phyloP scores from a whole-genome alignment of 2,888 invertebrate genomes.

The Villa cingulata region DNA sequence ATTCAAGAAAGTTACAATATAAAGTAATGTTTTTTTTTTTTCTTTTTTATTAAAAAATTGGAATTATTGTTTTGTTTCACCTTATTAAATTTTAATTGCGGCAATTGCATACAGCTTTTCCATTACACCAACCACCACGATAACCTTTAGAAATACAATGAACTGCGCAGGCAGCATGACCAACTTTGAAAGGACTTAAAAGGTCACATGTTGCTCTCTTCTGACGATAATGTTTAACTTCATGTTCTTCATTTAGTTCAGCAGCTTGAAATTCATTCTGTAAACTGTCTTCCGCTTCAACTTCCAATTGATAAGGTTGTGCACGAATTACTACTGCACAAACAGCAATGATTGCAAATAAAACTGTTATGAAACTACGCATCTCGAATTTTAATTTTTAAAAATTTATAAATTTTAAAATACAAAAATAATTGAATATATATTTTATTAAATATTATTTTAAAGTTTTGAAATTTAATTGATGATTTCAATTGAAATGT shows the following conservation, averaged over 20 bases:
- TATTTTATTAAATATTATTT: too few relatives aligned
- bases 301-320: neutral
- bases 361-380: neutral
- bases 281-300: neutral
- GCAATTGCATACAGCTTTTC: conserved; percentile 24
- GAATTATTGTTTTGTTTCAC: neutral
- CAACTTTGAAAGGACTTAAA: conserved; percentile 18
- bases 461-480: too few relatives aligned
- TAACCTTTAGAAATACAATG: conserved; percentile 23
- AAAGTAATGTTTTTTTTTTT: too few relatives aligned
- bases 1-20: too few relatives aligned
- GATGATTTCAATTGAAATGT: too few relatives aligned
- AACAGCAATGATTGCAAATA: neutral
- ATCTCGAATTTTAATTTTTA: too few relatives aligned
- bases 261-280: neutral
- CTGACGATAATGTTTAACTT: conserved; percentile 14
- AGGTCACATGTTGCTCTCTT: conserved; percentile 29
- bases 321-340: neutral
- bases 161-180: conserved; percentile 27
- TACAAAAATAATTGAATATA: too few relatives aligned
- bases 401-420: too few relatives aligned
- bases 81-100: conserved; percentile 1
- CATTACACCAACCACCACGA: conserved; percentile 24
- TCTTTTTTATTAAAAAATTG: too few relatives aligned
- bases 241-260: neutral